Conservation (phyloP, 2,113 vertebrate species). For the Archocentrus centrarchus region DNA sequence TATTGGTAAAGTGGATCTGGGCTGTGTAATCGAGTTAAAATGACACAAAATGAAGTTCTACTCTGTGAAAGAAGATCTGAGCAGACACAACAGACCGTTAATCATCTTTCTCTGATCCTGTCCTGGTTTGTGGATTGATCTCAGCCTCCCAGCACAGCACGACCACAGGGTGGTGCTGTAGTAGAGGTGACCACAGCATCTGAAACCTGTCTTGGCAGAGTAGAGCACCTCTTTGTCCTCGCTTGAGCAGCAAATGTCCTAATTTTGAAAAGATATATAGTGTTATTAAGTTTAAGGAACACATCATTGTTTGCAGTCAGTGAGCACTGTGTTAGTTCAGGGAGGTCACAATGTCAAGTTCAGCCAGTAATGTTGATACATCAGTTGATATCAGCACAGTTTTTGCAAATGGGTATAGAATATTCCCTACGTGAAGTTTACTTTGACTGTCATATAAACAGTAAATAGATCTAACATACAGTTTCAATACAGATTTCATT, state of each 20-base stretch:
- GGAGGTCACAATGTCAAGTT: no score
- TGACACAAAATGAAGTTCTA: background rate
- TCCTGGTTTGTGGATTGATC: background rate
- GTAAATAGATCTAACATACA: no score
- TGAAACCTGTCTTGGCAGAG: background rate
- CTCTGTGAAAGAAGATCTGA: background rate
- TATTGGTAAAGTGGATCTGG: background rate
- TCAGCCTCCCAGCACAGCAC: background rate
- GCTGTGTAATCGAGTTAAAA: background rate
- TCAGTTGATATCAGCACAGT: no score
- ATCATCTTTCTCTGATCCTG: background rate
- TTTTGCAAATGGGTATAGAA: no score
- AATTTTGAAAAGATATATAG: no score
- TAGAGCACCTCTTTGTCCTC: background rate
- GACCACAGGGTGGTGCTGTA: background rate
- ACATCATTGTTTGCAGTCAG: no score
- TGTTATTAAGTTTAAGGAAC: no score
- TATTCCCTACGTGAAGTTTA: no score
- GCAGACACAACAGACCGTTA: background rate
- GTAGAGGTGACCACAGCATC: constrained; percentile 6
- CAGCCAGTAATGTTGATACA: no score
- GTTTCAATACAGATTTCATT: no score
- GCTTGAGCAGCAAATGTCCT: background rate
- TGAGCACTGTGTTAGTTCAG: no score
- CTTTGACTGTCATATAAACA: no score